Evolutionary conservation across 2,113 vertebrate genomes (phyloP), one percentile per base, ranked within the genome.

Genomic region (Grus americana): DNA sequence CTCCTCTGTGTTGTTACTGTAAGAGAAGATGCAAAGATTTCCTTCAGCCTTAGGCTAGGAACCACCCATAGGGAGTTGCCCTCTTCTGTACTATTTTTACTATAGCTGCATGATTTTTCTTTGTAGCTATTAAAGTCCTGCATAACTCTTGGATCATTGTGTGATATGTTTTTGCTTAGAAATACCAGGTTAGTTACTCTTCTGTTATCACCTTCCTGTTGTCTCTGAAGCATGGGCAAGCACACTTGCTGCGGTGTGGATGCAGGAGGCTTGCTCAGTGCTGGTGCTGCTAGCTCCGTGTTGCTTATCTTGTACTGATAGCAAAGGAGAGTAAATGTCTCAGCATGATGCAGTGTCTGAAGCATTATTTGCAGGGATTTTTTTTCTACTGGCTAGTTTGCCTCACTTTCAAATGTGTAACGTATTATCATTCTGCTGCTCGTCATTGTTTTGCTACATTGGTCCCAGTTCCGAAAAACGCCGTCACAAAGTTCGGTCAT

Each of bases 71-170:
- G 92, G 68, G 94, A 92, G 86, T 93, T 92, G 88, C 75, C 66
- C 24, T 75, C 61, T 73, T 71, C 68, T 92, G 49, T 88, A 74
- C 74, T 97, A 36, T 81, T 91, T 94, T 92, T 94, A 49, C 78
- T 91, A 65, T 55, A 96, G 80, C 85, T 68, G 36, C 71, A 24
- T 91, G 74, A 57, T 86, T 90, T 95, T 86, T 75, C 29, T 86
- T 68, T 82, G 54, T 90, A 81, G 94, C 88, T 4, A 2, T 80
- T 75, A n/a, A 86, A 79, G 29, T 80, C 38, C 75, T n/a, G 29
- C 80, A 14, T 95, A 90, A 89, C 86, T 80, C 73, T 82, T 58
- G 70, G 62, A 40, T 75, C 79, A 32, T 52, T 86, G 40, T 26
- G 57, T 65, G 61, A 27, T 59, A 15, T 46, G 11, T 85, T 93